Evolutionary conservation across 2,888 invertebrate species (phyloP), one percentile per base, ranked within the genome.

Genomic region (Macaria notata): DNA sequence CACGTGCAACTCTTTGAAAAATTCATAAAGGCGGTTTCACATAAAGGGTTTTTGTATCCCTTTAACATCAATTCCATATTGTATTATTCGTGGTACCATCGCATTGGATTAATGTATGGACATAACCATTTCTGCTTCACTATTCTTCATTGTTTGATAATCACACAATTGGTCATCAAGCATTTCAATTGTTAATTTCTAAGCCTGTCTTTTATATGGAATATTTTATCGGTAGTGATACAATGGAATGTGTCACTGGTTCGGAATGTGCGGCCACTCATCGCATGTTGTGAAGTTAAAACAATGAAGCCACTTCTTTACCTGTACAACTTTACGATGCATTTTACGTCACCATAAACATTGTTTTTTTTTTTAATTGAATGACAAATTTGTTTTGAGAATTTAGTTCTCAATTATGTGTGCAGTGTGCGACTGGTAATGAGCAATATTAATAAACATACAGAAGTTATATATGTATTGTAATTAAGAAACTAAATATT

Each of bases 181-280:
- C 45, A 54, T 54, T 60, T 75, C 73, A 78, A 79, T 79, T 78
- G 79, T 78, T 73, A 74, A 79, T 78, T 76, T 75, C 68, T 71
- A 67, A 70, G 69, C 78, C 73, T 78, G 76, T 75, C 75, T 75
- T 79, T 71, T 76, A 68, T 73, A 68, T 70, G 46, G 59, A 55
- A 59, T 59, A 59, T 59, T 59, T 59, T 59, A 54, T 59, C 59
- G 54, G 39, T 59, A 59, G 59, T 76, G 78, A 80, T 69, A 81
- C 82, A 80, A 82, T 79, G 68, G 79, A 66, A 63, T 80, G 80
- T 79, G 80, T 82, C 83, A 82, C 68, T 68, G 69, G 71, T 64
- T 74, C 65, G 83, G 82, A 82, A 82, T 82, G 83, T 71, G 69
- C 63, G 69, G 62, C 68, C 76, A 72, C 64, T 75, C 75, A 72